Evolutionary conservation across 2,888 invertebrate genomes (phyloP), one percentile per base, ranked within the genome.

Genomic region (Xanthorhoe designata): DNA sequence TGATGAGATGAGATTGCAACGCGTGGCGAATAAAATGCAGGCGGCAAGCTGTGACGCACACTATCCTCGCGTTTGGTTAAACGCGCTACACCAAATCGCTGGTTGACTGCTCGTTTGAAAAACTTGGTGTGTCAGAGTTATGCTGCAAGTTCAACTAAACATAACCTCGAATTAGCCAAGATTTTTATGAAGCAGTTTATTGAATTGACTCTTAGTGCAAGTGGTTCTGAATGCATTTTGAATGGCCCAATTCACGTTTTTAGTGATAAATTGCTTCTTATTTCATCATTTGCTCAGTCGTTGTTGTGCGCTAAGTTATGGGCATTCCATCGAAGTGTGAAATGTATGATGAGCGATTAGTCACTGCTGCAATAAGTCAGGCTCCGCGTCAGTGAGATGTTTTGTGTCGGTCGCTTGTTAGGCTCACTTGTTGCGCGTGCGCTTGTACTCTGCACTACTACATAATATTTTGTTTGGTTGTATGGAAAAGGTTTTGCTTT

Each of bases 341-440:
- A 80, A 80, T 80, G 69, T 70, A 68, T 72, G 69, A 76, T 78
- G 77, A 80, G 86, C 89, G 89, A 92, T 92, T 90, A 90, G 89
- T 89, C 84, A 76, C 76, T 73, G 78, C 75, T 78, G 86, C 81
- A 55, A 55, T 59, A 59, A 59, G 35, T 56, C 15, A 51, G 59
- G 59, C 19, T 91, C 84, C 91, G 84, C 83, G 85, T 86, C 86
- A 84, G 86, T 81, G 79, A 79, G 81, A 77, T 73, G 83, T 81
- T 82, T 83, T 86, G 86, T 81, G 84, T 82, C 80, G 87, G 78
- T 79, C 74, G 90, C 92, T 93, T 90, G 92, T 93, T 92, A 93
- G 89, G 75, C 76, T 83, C 89, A 88, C 92, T 93, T 93, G 92
- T 92, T 91, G 89, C 82, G 86, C 86, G 87, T 85, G 89, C 89